A percentile compares a stretch with the other conserved stretches of the same genome.
Conservation (phyloP, 2,888 invertebrate species). For the Acanthopleura granulata region DNA sequence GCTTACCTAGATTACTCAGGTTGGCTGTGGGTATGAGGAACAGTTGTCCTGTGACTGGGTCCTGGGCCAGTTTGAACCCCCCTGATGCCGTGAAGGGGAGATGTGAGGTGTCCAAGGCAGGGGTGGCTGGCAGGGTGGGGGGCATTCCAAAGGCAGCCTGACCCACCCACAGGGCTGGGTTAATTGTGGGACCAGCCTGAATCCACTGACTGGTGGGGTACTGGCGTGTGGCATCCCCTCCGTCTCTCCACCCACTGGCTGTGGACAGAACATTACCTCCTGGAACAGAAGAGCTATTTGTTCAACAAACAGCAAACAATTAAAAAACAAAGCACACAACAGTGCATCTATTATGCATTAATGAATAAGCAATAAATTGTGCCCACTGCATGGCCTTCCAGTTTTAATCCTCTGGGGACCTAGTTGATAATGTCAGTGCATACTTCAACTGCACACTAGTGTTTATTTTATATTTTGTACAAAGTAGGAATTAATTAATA, state of each 20-base stretch:
- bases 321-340: no score
- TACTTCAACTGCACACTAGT: no score
- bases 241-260: neutral
- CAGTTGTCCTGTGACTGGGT: slow-evolving; percentile 86
- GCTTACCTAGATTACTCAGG: slow-evolving; percentile 29
- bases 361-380: no score
- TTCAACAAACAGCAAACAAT: no score
- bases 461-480: no score
- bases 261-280: slow-evolving; percentile 4
- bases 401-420: no score
- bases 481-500: no score
- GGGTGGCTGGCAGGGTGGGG: slow-evolving; percentile 33
- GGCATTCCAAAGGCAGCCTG: slow-evolving; percentile 45
- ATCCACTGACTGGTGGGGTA: slow-evolving; percentile 11
- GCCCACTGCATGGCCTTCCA: no score
- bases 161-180: slow-evolving; percentile 48
- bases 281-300: no score
- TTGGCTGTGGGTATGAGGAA: slow-evolving; percentile 70
- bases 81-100: slow-evolving; percentile 74
- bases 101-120: slow-evolving; percentile 31
- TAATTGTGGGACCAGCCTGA: slow-evolving; percentile 23
- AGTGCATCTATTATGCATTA: no score
- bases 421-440: no score
- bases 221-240: neutral
- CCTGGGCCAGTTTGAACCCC: slow-evolving; percentile 88